Conservation (phyloP, 2,797 vertebrate genomes). For the Cercopithecus petaurista region DNA sequence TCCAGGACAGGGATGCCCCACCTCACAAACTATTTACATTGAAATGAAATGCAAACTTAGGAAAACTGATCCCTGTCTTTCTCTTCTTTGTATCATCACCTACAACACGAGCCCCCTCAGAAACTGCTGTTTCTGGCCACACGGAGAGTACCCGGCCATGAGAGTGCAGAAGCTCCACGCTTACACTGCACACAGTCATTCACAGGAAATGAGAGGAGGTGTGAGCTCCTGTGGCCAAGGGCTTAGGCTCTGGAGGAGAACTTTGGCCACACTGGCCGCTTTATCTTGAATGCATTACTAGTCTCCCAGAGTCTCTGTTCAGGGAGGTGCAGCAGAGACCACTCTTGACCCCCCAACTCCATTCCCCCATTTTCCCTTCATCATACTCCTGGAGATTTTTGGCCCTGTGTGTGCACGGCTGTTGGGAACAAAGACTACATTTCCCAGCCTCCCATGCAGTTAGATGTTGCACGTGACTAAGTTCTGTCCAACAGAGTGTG, state of each 20-base stretch:
- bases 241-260: background rate
- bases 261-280: background rate
- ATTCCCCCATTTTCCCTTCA: background rate
- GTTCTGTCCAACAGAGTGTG: background rate
- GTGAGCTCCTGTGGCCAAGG: accelerated
- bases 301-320: background rate
- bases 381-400: background rate
- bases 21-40: background rate
- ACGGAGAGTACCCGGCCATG: background rate
- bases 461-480: background rate
- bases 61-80: background rate
- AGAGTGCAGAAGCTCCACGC: background rate
- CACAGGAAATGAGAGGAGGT: background rate
- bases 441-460: background rate
- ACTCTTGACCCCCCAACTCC: background rate
- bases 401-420: background rate
- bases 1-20: background rate
- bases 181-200: background rate
- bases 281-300: background rate
- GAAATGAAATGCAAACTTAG: background rate
- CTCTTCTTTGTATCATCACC: background rate
- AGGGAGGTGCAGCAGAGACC: background rate
- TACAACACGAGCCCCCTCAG: background rate
- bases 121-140: background rate
- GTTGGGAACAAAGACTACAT: background rate